Evolutionary conservation across 2,888 invertebrate species (phyloP).

Genomic region (Pandemis corylana): DNA sequence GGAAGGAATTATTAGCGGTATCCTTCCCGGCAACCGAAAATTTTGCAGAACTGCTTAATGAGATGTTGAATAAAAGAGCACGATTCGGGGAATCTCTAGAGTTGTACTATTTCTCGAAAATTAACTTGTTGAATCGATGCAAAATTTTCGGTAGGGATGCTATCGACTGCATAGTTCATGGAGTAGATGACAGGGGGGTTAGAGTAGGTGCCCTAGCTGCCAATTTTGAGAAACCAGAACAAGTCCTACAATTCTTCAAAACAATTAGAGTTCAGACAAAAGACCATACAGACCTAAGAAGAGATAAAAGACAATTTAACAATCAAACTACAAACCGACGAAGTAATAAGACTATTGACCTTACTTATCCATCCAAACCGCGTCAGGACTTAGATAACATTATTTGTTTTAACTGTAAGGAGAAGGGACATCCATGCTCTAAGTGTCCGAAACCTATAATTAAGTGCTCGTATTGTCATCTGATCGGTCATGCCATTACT

Average conservation of each 20-base stretch:
- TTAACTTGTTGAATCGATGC: constrained; percentile 42
- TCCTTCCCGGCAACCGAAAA: constrained; percentile 39
- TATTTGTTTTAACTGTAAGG: too few species aligned
- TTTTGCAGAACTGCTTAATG: constrained; percentile 42
- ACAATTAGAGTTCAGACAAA: too few species aligned
- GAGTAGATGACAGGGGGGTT: constrained; percentile 41
- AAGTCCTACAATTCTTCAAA: constrained; percentile 3
- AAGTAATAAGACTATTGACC: too few species aligned
- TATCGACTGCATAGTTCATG: constrained; percentile 42
- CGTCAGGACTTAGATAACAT: too few species aligned
- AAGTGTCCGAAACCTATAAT: background rate
- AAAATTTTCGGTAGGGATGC: constrained; percentile 19
- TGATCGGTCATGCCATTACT: too few species aligned
- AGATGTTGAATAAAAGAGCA: constrained; percentile 41
- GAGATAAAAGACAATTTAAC: too few species aligned
- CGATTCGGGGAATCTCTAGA: constrained; percentile 42
- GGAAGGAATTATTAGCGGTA: constrained; percentile 29
- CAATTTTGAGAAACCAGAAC: constrained; percentile 18
- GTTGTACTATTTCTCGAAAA: constrained; percentile 43
- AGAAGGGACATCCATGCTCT: too few species aligned
- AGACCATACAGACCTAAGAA: too few species aligned
- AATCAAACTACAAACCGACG: too few species aligned
- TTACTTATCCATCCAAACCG: too few species aligned
- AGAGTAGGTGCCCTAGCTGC: constrained; percentile 21
- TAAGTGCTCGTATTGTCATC: constrained; percentile 8